Evolutionary conservation across 2,113 vertebrate species (phyloP), one percentile per base, ranked within the genome.

Genomic region (Corythaeola cristata): DNA sequence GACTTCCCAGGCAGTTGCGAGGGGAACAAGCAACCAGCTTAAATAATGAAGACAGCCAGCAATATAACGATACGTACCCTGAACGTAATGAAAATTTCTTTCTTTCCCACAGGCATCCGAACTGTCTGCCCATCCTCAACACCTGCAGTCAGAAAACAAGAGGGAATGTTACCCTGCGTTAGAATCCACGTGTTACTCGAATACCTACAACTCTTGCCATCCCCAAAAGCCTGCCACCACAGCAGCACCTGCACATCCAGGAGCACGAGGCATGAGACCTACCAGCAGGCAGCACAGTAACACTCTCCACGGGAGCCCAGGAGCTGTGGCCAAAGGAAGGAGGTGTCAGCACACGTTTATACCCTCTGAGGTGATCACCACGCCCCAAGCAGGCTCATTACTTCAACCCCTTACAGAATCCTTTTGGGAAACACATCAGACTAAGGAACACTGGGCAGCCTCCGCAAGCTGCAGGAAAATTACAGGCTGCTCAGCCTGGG

Each of bases 61-160:
- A 9, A 10, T 6, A 1, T 8, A 22, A 52, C 1, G 2, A 50
- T 45, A 98, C 98, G 33, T 95, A 99, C 99, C 98, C 98, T 98
- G 96, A 99, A 99, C 0, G 99, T 99, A 85, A 99, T 98, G 96
- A 99, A 99, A 94, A 99, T 98, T 95, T 99, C 99, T 83, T 98
- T 99, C 97, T 98, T 99, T 56, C 99, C 99, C 69, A 99, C 98
- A 11, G 99, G 99, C 99, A 99, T 99, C 92, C 99, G 98, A 74
- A 99, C 99, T 1, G 99, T 99, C 98, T 99, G 99, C 49, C 99
- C 99, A 12, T 99, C 98, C 96, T 99, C 99, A 60, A 99, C 98
- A 15, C 99, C 99, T 99, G 85, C 18, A 68, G 82, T 9, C 52
- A 53, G 45, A 87, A 60, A 76, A 67, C 22, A 58, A 87, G 41